Evolutionary conservation across 2,797 vertebrate genomes (phyloP).

Genomic region (Megalops cyprinoides): DNA sequence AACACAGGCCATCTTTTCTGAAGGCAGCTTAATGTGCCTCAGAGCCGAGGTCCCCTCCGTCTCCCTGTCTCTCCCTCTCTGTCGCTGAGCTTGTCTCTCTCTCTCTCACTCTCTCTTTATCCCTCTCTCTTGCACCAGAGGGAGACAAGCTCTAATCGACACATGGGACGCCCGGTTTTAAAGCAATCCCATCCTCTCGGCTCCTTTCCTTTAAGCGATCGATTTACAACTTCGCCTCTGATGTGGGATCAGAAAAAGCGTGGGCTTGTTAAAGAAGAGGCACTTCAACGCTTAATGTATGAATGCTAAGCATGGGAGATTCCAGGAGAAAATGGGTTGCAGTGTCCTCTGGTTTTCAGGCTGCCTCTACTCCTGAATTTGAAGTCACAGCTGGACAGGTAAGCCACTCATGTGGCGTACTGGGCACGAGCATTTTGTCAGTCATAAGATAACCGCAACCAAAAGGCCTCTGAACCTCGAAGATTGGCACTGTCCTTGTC

Average conservation of each 20-base stretch:
- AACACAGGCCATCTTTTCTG: background rate
- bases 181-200: background rate
- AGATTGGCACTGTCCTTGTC: no score
- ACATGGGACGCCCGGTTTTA: background rate
- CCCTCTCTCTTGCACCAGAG: background rate
- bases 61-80: background rate
- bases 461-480: no score
- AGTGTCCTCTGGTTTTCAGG: no score
- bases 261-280: no score
- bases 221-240: background rate
- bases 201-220: background rate
- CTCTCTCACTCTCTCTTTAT: background rate
- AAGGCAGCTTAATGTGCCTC: background rate
- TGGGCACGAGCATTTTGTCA: no score
- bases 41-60: conserved; percentile 1
- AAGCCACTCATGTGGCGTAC: no score
- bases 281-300: no score
- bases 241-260: background rate
- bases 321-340: no score
- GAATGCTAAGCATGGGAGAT: no score
- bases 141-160: background rate
- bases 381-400: no score
- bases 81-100: background rate
- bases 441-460: no score
- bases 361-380: no score